Conservation (phyloP, 2,113 vertebrate species). For the Heloderma charlesbogerti region DNA sequence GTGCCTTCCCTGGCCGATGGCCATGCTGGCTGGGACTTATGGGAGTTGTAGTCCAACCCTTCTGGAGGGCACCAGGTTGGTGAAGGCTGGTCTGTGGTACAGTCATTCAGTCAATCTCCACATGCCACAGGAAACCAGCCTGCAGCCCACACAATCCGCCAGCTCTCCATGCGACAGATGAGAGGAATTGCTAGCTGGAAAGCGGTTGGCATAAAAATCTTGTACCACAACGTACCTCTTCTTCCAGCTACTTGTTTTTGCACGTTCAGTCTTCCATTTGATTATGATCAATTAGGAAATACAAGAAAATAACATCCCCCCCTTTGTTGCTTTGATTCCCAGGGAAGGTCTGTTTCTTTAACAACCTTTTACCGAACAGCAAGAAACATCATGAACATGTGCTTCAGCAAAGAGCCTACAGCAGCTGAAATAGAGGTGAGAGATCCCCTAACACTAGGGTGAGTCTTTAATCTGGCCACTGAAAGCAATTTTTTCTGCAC, state of each 20-base stretch:
- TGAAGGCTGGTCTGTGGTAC: neutral
- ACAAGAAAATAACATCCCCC: neutral
- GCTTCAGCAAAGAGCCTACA: constrained; percentile 95
- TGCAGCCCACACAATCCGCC: neutral
- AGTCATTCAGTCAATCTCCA: neutral
- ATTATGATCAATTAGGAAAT: neutral
- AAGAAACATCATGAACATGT: constrained; percentile 99
- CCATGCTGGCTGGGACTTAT: too few species aligned
- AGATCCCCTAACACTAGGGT: neutral
- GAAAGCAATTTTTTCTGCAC: neutral
- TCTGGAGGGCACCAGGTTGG: too few species aligned
- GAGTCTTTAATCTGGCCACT: neutral
- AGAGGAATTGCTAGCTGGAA: neutral
- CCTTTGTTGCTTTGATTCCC: constrained; percentile 66
- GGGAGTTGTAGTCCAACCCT: too few species aligned
- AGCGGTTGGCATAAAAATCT: too few species aligned
- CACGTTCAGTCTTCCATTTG: neutral
- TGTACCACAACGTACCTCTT: neutral
- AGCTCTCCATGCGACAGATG: neutral
- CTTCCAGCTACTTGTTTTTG: neutral
- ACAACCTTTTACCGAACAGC: constrained; percentile 99
- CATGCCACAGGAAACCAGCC: neutral
- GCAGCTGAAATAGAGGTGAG: constrained; percentile 96
- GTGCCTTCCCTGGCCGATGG: too few species aligned
- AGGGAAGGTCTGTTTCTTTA: constrained; percentile 98